phyloP scores from a whole-genome alignment of 2,888 invertebrate genomes.

The Selenia dentaria region DNA sequence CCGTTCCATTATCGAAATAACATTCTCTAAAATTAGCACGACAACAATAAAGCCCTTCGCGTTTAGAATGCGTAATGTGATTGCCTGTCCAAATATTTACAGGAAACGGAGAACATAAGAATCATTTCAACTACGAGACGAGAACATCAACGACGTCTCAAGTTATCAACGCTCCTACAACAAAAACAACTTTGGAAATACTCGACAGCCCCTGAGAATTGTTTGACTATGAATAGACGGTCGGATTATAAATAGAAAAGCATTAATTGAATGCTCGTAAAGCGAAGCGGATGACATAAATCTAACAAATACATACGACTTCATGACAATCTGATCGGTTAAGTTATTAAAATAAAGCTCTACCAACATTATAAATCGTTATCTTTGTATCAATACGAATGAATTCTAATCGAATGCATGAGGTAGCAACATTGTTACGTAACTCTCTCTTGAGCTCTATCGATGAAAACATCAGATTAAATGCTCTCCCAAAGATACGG shows the following conservation, averaged over 20 bases:
- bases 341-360: slow-evolving; percentile 33
- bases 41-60: slow-evolving; percentile 36
- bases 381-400: slow-evolving; percentile 24
- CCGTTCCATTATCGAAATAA: slow-evolving; percentile 32
- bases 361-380: slow-evolving; percentile 30
- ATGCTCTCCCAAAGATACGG: slow-evolving; percentile 11
- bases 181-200: slow-evolving; percentile 32
- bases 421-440: slow-evolving; percentile 17
- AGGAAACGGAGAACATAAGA: slow-evolving; percentile 39
- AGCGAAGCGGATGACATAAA: slow-evolving; percentile 59
- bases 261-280: slow-evolving; percentile 53
- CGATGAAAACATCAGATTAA: slow-evolving; percentile 16
- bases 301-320: slow-evolving; percentile 49
- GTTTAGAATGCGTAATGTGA: slow-evolving; percentile 40
- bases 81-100: slow-evolving; percentile 44
- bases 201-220: slow-evolving; percentile 26
- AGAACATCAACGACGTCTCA: slow-evolving; percentile 41
- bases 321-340: slow-evolving; percentile 32
- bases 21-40: slow-evolving; percentile 42
- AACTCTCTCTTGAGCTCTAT: slow-evolving; percentile 10
- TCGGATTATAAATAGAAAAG: slow-evolving; percentile 43
- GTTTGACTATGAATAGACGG: slow-evolving; percentile 32
- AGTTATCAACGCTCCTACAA: slow-evolving; percentile 32
- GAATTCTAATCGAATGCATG: slow-evolving; percentile 18
- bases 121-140: slow-evolving; percentile 40